Base-by-base conservation (phyloP, 2,113 vertebrate genomes). In the Steatornis caripensis region DNA sequence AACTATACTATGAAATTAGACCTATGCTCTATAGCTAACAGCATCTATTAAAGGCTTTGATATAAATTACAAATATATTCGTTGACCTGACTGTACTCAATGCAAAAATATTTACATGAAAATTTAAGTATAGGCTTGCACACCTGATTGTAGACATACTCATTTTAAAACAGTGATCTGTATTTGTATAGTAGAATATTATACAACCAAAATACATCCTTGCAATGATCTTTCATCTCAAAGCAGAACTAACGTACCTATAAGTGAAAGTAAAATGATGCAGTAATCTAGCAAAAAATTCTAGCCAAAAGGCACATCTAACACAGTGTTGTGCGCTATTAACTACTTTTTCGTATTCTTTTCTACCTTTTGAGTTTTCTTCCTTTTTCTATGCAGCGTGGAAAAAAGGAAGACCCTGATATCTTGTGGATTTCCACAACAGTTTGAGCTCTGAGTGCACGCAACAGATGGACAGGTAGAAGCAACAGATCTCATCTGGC, bases 401-500 rank as follows among this genome's bases (percentile, higher is more conserved):
- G 53, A 34, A 75, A 34, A 34, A 66, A 84, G 24, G 22, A 81
- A 75, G 32, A 55, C 9, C 36, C 84, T 22, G 36, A 34, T n/a
- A n/a, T 36, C 46, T 6, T 60, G 46, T 10, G 48, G 36, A 70
- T 39, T 75, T 19, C 48, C 65, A 11, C 8, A 32, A 9, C 18
- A 9, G 37, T 84, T 23, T 68, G 39, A 60, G 46, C 78, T 94
- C 17, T 7, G 36, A 79, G 88, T 21, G 10, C 55, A 23, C n/a
- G 72, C 58, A 92, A 93, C 96, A 98, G 98, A 98, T 97, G 97
- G 98, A 98, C 97, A 99, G 98, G 98, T 98, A 97, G 98, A 98
- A 98, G 98, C 97, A 98, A 93, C 94, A 97, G 95, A 96, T 94
- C 96, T 97, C 96, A 98, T 97, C 90, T 98, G 97, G 98, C 93